These are phyloP conservation scores for Leucozona laternaria DNA, from an alignment of 2,888 invertebrate genomes.

Conservation along the genomic window DNA sequence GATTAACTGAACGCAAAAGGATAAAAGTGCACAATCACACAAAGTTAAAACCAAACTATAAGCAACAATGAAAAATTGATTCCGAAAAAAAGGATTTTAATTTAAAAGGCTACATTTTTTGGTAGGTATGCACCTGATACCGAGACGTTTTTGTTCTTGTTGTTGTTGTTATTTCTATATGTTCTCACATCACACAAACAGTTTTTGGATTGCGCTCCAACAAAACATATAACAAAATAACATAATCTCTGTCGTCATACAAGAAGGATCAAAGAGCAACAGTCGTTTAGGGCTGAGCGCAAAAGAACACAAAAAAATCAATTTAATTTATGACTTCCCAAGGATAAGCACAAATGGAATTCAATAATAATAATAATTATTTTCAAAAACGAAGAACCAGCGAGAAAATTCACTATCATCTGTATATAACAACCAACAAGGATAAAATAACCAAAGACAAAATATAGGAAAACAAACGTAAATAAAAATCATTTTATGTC, in stretches of 20 bases:
- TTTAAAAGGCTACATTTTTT: neutral
- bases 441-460: conserved; percentile 20
- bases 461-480: conserved; percentile 11
- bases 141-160: neutral
- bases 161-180: too few relatives aligned
- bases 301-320: neutral
- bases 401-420: neutral
- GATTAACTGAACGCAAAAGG: conserved; percentile 6
- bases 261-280: conserved; percentile 1
- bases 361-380: conserved; percentile 1
- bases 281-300: neutral
- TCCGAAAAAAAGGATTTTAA: conserved; percentile 9
- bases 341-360: conserved; percentile 20
- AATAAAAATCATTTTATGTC: neutral
- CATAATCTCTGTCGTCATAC: neutral
- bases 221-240: neutral
- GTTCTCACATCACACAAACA: neutral
- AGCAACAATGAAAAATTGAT: conserved; percentile 18
- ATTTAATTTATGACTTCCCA: conserved; percentile 19
- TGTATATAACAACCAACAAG: neutral
- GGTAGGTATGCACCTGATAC: neutral
- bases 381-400: neutral
- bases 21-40: conserved; percentile 20
- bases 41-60: neutral
- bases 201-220: neutral